Evolutionary conservation across 1,140 invertebrate species (phyloP).

Genomic region (Capitella teleta): DNA sequence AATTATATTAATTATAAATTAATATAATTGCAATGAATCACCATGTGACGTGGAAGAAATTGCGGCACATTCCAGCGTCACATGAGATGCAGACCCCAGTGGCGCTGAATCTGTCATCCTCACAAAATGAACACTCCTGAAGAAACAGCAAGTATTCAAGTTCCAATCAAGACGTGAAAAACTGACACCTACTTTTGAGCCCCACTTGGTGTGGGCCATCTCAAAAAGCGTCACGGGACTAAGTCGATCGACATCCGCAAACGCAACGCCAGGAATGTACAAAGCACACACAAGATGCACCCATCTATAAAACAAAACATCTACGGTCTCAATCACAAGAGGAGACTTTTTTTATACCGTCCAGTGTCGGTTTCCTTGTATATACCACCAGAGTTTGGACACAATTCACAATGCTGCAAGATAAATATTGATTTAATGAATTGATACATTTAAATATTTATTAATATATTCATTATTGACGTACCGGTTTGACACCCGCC

Average conservation of each 20-base stretch:
- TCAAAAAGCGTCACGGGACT: slow-evolving; percentile 72
- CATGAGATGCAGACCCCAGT: slow-evolving; percentile 92
- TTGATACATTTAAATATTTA: background rate
- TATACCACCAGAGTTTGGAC: slow-evolving; percentile 62
- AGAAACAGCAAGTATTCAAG: slow-evolving; percentile 10
- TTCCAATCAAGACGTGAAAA: background rate
- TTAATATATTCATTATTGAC: slow-evolving; percentile 7
- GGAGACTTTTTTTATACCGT: slow-evolving; percentile 34
- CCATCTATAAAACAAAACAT: slow-evolving; percentile 54
- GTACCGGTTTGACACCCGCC: slow-evolving; percentile 66
- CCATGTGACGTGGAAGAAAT: slow-evolving; percentile 96
- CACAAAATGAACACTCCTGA: slow-evolving; percentile 55
- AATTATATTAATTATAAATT: background rate
- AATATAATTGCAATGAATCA: slow-evolving; percentile 32
- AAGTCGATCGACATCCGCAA: slow-evolving; percentile 68
- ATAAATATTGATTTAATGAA: background rate
- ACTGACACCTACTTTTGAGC: slow-evolving; percentile 54
- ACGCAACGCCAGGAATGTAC: slow-evolving; percentile 92
- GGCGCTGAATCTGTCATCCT: slow-evolving; percentile 69
- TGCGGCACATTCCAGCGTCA: slow-evolving; percentile 95
- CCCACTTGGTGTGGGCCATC: slow-evolving; percentile 91
- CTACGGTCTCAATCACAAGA: slow-evolving; percentile 9
- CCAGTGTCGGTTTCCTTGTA: slow-evolving; percentile 94
- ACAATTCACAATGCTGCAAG: slow-evolving; percentile 44
- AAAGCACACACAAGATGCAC: slow-evolving; percentile 93